Evolutionary conservation across 2,888 invertebrate genomes (phyloP).

Genomic region (Cerastis rubricosa): DNA sequence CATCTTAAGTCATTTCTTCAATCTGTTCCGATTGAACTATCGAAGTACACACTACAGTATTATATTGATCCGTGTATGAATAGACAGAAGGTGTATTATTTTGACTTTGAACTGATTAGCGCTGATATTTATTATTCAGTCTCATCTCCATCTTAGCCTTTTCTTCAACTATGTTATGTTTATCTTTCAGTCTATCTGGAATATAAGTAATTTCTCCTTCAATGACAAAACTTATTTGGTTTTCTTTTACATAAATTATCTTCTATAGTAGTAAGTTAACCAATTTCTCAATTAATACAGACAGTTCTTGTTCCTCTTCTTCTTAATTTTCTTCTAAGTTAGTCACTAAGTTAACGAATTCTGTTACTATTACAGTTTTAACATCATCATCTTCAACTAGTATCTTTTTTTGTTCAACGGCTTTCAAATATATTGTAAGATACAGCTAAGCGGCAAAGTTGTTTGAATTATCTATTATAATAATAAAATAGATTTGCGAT

Average conservation of each 20-base stretch:
- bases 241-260: not conserved
- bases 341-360: not conserved
- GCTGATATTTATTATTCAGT: slow-evolving; percentile 7
- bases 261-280: not conserved
- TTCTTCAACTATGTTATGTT: not conserved
- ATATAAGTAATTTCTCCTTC: not conserved
- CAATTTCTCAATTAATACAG: not conserved
- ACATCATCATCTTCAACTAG: not conserved
- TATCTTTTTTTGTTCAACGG: not conserved
- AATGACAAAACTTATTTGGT: not conserved
- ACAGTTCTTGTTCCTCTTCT: not conserved
- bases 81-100: slow-evolving; percentile 47
- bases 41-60: slow-evolving; percentile 23
- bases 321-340: not conserved
- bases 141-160: not conserved
- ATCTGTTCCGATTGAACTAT: slow-evolving; percentile 20
- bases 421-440: not conserved
- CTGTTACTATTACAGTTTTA: too few relatives aligned
- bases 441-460: slow-evolving; percentile 23
- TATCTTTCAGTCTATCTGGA: not conserved
- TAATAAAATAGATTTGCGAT: slow-evolving; percentile 44
- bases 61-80: slow-evolving; percentile 43
- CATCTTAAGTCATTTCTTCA: slow-evolving; percentile 11
- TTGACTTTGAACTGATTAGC: slow-evolving; percentile 47
- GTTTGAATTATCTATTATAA: slow-evolving; percentile 46